Base-by-base conservation (phyloP, 2,797 vertebrate genomes). In the Passerculus sandwichensis region DNA sequence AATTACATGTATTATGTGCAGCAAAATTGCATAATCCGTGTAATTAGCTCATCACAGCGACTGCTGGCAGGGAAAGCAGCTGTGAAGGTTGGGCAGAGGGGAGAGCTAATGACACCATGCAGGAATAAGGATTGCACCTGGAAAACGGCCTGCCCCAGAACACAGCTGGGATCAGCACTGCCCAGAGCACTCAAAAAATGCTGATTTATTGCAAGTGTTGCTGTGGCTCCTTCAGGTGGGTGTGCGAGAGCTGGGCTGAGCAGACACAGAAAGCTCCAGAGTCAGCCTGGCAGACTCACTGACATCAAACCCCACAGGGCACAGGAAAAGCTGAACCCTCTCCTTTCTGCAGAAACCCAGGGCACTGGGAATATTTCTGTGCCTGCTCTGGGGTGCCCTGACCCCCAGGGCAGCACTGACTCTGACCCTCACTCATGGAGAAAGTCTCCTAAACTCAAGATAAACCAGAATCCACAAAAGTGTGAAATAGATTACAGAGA, bases 1-100 rank as follows among this genome's bases (percentile, higher is more conserved):
- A 91, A 96, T 96, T 89, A 92, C 30, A 87, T 1, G 16, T 76
- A 87, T 93, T 48, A 73, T 67, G 61, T 36, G 85, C 44, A 76
- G 72, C 30, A 47, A 61, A 94, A 95, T 60, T 89, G 84, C 89
- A 85, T 89, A 70, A 95, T 85, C 67, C 60, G 40, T 85, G 82
- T 75, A 94, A 95, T 96, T 94, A 94, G 81, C 81, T 93, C 23
- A 32, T 91, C 86, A 48, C 74, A 64, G 67, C 18, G 74, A 26
- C 10, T 26, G 77, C 59, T 62, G 79, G 85, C 74, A 70, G 56
- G 3, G 54, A 29, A 17, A 85, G 87, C 59, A 85, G 81, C 84
- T 92, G 71, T 4, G 83, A 71, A 79, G 77, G 91, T 15, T 79
- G 77, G 88, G 67, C 73, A 79, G 83, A 86, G 64, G 53, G 82